Evolutionary conservation across 2,113 vertebrate species (phyloP).

Genomic region (Mastomys natalensis): DNA sequence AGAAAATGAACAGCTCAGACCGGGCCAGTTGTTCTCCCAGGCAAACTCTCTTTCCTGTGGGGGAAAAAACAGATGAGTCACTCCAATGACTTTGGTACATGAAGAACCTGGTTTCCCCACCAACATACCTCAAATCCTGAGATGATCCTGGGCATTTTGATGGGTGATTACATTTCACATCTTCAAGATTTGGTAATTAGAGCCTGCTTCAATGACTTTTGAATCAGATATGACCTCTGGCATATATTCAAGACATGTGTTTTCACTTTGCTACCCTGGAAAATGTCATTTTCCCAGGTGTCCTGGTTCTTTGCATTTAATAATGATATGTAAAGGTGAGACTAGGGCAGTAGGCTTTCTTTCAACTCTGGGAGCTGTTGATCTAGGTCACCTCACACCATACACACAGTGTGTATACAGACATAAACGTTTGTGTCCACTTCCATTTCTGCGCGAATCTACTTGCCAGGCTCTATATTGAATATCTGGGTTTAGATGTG

Average conservation of each 20-base stretch:
- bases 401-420: background rate
- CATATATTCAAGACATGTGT: background rate
- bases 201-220: background rate
- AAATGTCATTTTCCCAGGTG: background rate
- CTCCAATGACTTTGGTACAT: background rate
- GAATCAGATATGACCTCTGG: background rate
- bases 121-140: background rate
- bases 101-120: background rate
- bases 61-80: background rate
- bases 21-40: slow-evolving; percentile 90
- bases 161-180: background rate
- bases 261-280: background rate
- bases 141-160: background rate
- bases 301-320: background rate
- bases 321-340: background rate
- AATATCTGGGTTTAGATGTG: background rate
- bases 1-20: slow-evolving; percentile 92
- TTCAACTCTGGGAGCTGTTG: background rate
- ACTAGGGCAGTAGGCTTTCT: background rate
- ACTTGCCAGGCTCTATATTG: background rate
- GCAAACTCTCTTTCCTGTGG: slow-evolving; percentile 90
- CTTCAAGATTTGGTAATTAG: background rate
- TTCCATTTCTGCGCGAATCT: background rate
- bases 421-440: background rate
- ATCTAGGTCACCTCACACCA: background rate